These are phyloP conservation scores for Taphrorychus bicolor DNA, from an alignment of 2,888 invertebrate genomes.

Conservation along the genomic window DNA sequence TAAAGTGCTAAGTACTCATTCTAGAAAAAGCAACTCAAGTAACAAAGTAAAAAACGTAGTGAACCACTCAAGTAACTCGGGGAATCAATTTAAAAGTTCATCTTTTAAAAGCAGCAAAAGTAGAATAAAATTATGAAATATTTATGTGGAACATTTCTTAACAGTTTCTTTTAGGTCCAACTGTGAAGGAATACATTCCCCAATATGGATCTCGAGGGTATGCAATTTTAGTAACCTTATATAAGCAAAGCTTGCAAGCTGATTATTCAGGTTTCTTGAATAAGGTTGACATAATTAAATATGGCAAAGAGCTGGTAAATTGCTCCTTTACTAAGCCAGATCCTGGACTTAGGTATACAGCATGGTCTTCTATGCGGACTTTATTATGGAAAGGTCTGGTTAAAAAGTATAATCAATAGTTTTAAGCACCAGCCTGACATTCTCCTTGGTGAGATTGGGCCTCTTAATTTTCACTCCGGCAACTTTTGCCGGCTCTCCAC, in stretches of 20 bases:
- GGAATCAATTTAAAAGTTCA: no score
- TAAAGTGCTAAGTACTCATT: neutral
- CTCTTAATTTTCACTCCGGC: no score
- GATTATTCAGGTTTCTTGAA: conserved; percentile 61
- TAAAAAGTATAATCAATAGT: conserved; percentile 61
- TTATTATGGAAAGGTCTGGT: conserved; percentile 69
- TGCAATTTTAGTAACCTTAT: conserved; percentile 70
- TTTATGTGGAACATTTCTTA: no score
- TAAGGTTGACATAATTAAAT: conserved; percentile 66
- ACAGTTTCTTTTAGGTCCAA: neutral
- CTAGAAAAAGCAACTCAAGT: neutral
- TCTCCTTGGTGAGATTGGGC: no score
- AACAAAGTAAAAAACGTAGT: neutral
- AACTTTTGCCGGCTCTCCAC: no score
- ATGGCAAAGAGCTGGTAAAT: conserved; percentile 65
- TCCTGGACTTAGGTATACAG: conserved; percentile 65
- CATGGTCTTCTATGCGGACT: conserved; percentile 73
- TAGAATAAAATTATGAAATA: no score
- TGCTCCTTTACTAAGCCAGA: conserved; percentile 66
- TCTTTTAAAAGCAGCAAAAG: no score
- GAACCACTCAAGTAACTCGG: neutral
- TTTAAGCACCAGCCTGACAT: no score
- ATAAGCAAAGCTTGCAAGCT: conserved; percentile 61
- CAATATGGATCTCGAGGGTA: conserved; percentile 69
- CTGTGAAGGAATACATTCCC: conserved; percentile 65